phyloP scores from a whole-genome alignment of 2,797 vertebrate species.

The Nannoperca australis region DNA sequence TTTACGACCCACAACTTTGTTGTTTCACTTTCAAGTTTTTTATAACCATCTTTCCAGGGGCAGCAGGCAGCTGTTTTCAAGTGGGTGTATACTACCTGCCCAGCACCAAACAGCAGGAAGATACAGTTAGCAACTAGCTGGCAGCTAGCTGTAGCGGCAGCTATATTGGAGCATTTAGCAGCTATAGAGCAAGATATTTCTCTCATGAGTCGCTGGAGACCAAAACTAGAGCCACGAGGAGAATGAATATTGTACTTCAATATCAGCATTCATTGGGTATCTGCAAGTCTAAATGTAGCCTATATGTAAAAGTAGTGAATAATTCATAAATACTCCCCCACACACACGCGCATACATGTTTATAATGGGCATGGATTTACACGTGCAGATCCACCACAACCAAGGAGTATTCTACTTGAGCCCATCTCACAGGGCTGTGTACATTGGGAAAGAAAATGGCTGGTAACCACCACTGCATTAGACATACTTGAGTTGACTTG shows the following conservation, averaged over 20 bases:
- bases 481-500: conserved; percentile 21
- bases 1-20: neutral
- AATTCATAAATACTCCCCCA: too few species aligned
- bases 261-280: too few species aligned
- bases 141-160: neutral
- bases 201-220: neutral
- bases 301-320: too few species aligned
- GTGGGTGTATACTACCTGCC: neutral
- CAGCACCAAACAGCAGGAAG: too few species aligned
- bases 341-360: too few species aligned
- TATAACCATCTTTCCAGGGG: neutral
- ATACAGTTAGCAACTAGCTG: too few species aligned
- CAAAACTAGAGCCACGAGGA: neutral
- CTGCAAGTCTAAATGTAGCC: too few species aligned
- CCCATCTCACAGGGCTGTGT: neutral
- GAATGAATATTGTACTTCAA: neutral
- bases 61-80: neutral
- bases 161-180: neutral
- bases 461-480: neutral
- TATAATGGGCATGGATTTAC: neutral
- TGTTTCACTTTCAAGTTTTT: neutral
- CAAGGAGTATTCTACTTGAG: neutral
- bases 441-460: neutral
- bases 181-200: neutral
- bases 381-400: too few species aligned